These are phyloP conservation scores for Stenopsyche tienmushanensis DNA, from an alignment of 1,140 invertebrate species.

Conservation along the genomic window DNA sequence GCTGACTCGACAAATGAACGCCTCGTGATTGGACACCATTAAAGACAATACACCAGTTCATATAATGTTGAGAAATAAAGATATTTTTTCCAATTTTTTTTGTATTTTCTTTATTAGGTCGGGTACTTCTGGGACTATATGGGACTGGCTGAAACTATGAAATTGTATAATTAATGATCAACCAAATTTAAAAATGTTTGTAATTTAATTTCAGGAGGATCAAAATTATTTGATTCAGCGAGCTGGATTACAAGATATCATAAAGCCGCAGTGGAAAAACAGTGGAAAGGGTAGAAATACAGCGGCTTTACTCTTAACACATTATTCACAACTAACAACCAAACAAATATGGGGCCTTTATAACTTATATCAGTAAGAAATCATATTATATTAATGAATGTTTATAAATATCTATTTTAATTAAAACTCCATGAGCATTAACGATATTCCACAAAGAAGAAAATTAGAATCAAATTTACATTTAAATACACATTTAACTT, in stretches of 20 bases:
- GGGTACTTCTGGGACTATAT: no score
- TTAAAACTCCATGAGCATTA: neutral
- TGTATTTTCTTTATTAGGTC: no score
- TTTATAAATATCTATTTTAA: conserved; percentile 2
- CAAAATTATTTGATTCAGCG: conserved; percentile 79
- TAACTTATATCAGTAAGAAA: conserved; percentile 71
- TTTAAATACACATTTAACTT: no score
- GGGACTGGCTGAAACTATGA: no score
- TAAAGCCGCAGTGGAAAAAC: conserved; percentile 80
- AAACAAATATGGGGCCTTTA: conserved; percentile 76
- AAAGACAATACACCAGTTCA: no score
- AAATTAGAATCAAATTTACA: no score
- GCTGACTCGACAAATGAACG: no score
- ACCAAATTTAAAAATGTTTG: no score
- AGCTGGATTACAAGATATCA: conserved; percentile 70
- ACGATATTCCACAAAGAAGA: neutral
- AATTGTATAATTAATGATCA: no score
- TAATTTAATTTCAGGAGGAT: conserved; percentile 74
- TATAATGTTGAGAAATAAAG: no score
- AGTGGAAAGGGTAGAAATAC: conserved; percentile 71
- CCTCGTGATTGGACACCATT: no score
- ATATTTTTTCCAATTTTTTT: no score
- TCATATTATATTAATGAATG: conserved; percentile 19
- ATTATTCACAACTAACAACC: conserved; percentile 73
- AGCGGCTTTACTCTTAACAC: conserved; percentile 68